Conservation (phyloP, 2,888 invertebrate species). For the Orthosia cruda region DNA sequence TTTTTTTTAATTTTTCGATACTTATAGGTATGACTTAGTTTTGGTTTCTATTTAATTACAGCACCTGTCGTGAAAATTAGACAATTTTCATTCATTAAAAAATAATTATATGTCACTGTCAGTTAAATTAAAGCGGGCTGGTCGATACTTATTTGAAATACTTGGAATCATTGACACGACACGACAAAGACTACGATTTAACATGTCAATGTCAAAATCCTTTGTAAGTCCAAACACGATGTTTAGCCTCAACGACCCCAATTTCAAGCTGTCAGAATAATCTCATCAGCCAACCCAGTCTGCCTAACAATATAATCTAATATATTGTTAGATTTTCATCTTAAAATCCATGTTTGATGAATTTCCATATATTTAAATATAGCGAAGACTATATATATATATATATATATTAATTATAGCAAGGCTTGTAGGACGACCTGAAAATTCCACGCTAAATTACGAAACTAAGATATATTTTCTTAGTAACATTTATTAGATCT, state of each 20-base stretch:
- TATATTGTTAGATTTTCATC: conserved; percentile 46
- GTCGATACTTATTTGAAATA: neutral
- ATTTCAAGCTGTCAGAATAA: conserved; percentile 43
- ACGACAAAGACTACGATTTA: neutral
- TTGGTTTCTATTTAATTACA: too few species aligned
- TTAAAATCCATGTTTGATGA: conserved; percentile 50
- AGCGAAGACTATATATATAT: conserved; percentile 33
- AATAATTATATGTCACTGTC: too few species aligned
- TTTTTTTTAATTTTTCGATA: too few species aligned
- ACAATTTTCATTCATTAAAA: too few species aligned
- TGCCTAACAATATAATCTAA: conserved; percentile 40
- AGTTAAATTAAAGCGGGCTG: neutral
- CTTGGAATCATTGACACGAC: neutral
- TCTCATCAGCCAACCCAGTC: conserved; percentile 24
- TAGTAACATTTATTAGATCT: neutral
- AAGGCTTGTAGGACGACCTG: neutral
- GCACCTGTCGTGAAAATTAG: too few species aligned
- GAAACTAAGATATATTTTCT: neutral
- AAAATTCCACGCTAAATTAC: neutral
- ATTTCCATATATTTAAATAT: conserved; percentile 60
- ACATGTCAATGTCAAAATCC: conserved; percentile 7
- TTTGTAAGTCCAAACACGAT: conserved; percentile 9
- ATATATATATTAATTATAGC: conserved; percentile 29
- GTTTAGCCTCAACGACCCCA: conserved; percentile 25
- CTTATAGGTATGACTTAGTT: too few species aligned